Base-by-base conservation (phyloP, 2,888 invertebrate genomes). In the Drosophila dives region DNA sequence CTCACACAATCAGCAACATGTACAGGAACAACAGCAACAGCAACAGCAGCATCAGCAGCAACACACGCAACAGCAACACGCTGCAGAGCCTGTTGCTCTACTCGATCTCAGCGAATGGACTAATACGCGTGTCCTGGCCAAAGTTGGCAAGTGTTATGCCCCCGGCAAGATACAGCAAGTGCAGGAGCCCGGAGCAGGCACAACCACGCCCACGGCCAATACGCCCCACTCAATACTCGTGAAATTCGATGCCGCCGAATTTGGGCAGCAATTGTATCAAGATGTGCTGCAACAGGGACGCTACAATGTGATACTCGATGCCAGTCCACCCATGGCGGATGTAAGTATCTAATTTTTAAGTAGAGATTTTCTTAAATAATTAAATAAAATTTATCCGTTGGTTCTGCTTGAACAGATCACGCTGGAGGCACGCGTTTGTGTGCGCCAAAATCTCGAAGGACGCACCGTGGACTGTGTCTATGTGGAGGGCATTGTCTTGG, bases 81-180 rank as follows among this genome's bases (percentile, higher is more conserved):
- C 45, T 45, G 45, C 45, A 15, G 55, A 86, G 53, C 72, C 74
- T 68, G 77, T 70, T 73, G 78, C 80, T 81, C 81, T 93, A 93
- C 95, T 99, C 79, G 98, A 99, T 94, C 94, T 99, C 84, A 96
- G 96, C 89, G 98, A 99, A 93, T 99, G 99, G 99, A 95, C 96
- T 83, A 97, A 97, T 91, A 98, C 98, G 92, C 94, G 98, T 86
- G 97, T 99, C 71, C 94, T 99, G 85, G 99, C 98, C 49, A 97
- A 97, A 92, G 95, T 96, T 91, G 95, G 96, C 78, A 95, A 95
- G 72, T 94, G 96, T 86, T 98, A 97, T 93, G 95, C 97, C 84
- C 97, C 98, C 11, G 99, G 98, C 62, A 96, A 97, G 67, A 98
- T 99, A 83, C 95, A 96, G 49, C 95, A 95, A 90, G 96, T 96